These are phyloP conservation scores for Eretmocerus hayati DNA, from an alignment of 2,888 invertebrate species.

Conservation along the genomic window DNA sequence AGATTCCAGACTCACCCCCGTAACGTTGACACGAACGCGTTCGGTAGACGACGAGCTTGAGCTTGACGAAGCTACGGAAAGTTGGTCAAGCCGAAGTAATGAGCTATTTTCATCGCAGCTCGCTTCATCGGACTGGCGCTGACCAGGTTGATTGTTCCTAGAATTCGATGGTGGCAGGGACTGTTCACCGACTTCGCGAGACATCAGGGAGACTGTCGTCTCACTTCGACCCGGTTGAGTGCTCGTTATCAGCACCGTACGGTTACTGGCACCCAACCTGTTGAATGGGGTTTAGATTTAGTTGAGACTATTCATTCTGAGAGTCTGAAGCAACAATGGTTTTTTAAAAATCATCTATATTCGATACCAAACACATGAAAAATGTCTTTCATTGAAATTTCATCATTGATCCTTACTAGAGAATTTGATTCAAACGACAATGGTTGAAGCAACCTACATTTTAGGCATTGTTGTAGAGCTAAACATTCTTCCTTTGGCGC, in stretches of 20 bases:
- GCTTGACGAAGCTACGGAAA: constrained; percentile 5
- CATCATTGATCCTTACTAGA: no score
- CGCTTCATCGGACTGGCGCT: no score
- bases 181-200: constrained; percentile 32
- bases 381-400: no score
- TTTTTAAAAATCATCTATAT: no score
- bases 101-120: constrained; percentile 5
- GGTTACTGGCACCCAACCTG: no score
- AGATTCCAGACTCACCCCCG: no score
- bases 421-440: not conserved
- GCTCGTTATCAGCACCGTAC: constrained; percentile 9
- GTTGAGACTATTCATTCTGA: no score
- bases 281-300: no score
- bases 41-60: constrained; percentile 1
- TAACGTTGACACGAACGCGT: not conserved
- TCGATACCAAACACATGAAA: no score
- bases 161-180: constrained; percentile 18
- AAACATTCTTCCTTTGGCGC: not conserved
- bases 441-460: not conserved
- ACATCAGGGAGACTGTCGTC: constrained; percentile 24
- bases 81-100: constrained; percentile 14
- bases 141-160: not conserved
- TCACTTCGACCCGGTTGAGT: constrained; percentile 16
- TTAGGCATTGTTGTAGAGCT: not conserved
- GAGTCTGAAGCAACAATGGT: no score